These are phyloP conservation scores for Cnemophilus loriae DNA, from an alignment of 2,113 vertebrate genomes.

Conservation along the genomic window DNA sequence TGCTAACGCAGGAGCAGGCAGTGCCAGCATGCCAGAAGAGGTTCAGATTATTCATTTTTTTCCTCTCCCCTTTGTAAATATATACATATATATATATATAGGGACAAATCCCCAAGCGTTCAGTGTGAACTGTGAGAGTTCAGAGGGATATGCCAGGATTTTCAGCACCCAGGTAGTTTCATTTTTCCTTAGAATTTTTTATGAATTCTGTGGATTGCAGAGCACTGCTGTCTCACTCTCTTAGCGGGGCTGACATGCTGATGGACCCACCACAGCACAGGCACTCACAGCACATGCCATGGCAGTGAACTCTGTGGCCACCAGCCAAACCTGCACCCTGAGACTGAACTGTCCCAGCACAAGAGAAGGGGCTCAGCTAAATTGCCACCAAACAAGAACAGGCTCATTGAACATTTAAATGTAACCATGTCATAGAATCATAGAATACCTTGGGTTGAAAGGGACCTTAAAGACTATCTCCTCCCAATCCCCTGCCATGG, in stretches of 20 bases:
- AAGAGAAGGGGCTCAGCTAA: not conserved
- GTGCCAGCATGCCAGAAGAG: not conserved
- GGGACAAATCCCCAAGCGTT: not conserved
- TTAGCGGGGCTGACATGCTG: not conserved
- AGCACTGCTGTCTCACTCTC: not conserved
- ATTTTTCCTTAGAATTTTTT: not conserved
- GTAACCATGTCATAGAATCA: not conserved
- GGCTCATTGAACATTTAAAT: not conserved
- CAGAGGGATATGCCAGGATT: not conserved
- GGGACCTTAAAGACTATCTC: not conserved
- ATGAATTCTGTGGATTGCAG: not conserved
- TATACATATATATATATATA: too few relatives aligned
- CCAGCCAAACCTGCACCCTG: rapidly evolving
- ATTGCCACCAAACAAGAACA: not conserved
- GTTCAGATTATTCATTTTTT: rapidly evolving
- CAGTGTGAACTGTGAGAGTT: not conserved
- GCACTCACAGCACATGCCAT: rapidly evolving
- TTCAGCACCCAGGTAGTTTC: not conserved
- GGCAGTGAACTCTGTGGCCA: not conserved
- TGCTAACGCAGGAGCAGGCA: not conserved
- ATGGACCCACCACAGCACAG: not conserved
- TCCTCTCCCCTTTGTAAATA: not conserved
- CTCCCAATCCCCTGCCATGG: rapidly evolving
- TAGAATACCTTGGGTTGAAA: not conserved
- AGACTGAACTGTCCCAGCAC: not conserved